Base-by-base conservation (phyloP, 2,797 vertebrate species). In the Tapirus indicus region DNA sequence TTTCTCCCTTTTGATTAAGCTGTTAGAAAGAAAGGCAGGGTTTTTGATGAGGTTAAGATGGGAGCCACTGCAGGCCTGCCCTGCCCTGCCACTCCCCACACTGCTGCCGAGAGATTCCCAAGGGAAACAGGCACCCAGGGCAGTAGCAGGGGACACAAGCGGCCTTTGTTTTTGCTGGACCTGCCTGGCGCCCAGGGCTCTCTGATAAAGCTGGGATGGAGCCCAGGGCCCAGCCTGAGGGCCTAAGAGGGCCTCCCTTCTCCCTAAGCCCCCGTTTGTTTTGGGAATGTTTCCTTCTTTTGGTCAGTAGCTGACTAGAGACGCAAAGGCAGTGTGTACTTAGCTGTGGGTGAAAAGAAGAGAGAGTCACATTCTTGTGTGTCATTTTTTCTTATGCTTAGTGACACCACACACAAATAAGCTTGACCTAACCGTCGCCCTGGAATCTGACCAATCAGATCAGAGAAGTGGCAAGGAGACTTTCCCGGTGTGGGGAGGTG, bases 371-470 rank as follows among this genome's bases (percentile, higher is more conserved):
- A 85, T 94, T 95, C 93, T 92, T 68, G 56, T 29, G 21, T 64
- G 92, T 72, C 80, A 13, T 68, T 96, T 94, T 85, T 64, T 68
- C 71, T 58, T 94, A 92, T 38, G 88, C 52, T 91, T 77, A 41
- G 44, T 94, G 94, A 98, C 95, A 94, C 93, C 14, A 21, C 8
- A 47, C 58, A 29, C 56, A 85, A 88, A 93, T 91, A 86, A 96
- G 94, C 84, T 64, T 88, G 93, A 94, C 93, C 94, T 88, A 91
- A 83, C 88, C 3, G 9, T 47, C 4, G 0, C n/a, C 66, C 72
- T 97, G 96, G 86, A 96, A 83, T 71, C 32, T 12, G 49, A 91
- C 97, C 98, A 64, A 93, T 97, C 95, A 98, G 97, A 98, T 97
- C 74, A 29, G 80, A 93, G 79, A 54, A 44, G 49, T 58, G 77